Conservation (phyloP, 2,888 invertebrate species). For the Tachystola acroxantha region DNA sequence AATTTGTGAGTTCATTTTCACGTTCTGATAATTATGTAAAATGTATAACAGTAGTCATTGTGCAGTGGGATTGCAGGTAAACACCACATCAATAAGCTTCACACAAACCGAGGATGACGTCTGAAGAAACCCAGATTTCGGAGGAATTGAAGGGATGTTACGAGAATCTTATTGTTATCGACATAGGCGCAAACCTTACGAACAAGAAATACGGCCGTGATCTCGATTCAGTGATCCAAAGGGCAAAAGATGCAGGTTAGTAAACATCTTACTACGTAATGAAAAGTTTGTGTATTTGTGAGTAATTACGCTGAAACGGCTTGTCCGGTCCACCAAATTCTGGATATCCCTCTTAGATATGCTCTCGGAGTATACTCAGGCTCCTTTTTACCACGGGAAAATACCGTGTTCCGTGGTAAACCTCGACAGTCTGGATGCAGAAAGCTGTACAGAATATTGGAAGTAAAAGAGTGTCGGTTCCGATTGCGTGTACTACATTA, state of each 20-base stretch:
- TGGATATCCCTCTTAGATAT: too few relatives aligned
- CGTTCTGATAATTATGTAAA: background rate
- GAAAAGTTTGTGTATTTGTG: too few relatives aligned
- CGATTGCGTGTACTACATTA: slow-evolving; percentile 28
- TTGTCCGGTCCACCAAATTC: too few relatives aligned
- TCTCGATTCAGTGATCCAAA: slow-evolving; percentile 92
- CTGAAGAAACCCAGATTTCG: slow-evolving; percentile 70
- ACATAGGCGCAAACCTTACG: slow-evolving; percentile 94
- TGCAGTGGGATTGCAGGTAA: slow-evolving; percentile 50
- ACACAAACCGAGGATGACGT: slow-evolving; percentile 68
- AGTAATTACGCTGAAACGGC: too few relatives aligned
- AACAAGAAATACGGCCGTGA: slow-evolving; percentile 96
- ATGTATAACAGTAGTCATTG: background rate
- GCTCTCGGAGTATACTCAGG: too few relatives aligned
- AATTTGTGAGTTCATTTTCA: slow-evolving; percentile 55
- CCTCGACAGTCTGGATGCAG: too few relatives aligned
- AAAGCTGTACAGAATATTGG: too few relatives aligned
- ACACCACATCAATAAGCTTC: slow-evolving; percentile 73
- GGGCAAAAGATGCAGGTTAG: slow-evolving; percentile 94
- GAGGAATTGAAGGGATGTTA: slow-evolving; percentile 87
- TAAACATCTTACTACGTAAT: slow-evolving; percentile 3
- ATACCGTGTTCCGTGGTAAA: too few relatives aligned
- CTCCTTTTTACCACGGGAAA: too few relatives aligned
- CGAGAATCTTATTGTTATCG: slow-evolving; percentile 94
- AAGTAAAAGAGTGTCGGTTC: slow-evolving; percentile 13